These are phyloP conservation scores for Cottoperca gobio DNA, from an alignment of 2,797 vertebrate species.

Conservation along the genomic window DNA sequence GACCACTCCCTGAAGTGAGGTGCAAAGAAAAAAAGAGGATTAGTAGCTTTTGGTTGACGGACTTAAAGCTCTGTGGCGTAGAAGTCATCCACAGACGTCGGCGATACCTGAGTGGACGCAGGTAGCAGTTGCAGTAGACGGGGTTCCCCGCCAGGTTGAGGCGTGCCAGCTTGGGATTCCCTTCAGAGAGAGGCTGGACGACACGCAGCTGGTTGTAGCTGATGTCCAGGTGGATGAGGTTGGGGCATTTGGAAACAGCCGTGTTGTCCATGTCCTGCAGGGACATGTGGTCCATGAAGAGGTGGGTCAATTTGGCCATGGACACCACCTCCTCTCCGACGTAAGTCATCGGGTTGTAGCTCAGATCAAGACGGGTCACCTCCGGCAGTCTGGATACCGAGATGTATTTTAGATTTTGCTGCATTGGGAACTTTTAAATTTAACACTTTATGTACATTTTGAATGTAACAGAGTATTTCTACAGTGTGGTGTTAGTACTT, in stretches of 20 bases:
- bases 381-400: slow-evolving; percentile 78
- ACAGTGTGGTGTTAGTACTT: no score
- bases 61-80: background rate
- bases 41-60: background rate
- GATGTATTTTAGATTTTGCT: background rate
- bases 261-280: slow-evolving; percentile 90
- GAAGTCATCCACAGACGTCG: background rate
- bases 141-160: slow-evolving; percentile 90
- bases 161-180: slow-evolving; percentile 81
- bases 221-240: slow-evolving; percentile 89
- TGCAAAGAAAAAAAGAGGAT: background rate
- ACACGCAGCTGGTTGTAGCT: slow-evolving; percentile 90
- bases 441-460: no score
- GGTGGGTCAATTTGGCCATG: slow-evolving; percentile 90
- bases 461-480: no score
- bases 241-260: slow-evolving; percentile 87
- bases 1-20: slow-evolving; percentile 83
- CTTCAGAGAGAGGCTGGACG: slow-evolving; percentile 86
- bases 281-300: slow-evolving; percentile 90
- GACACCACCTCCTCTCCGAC: slow-evolving; percentile 88
- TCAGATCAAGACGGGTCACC: slow-evolving; percentile 88
- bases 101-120: slow-evolving; percentile 84
- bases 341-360: slow-evolving; percentile 94
- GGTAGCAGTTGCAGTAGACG: slow-evolving; percentile 91
- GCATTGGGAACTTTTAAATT: background rate